These are phyloP conservation scores for Coenonympha glycerion DNA, from an alignment of 2,888 invertebrate species.

Conservation along the genomic window DNA sequence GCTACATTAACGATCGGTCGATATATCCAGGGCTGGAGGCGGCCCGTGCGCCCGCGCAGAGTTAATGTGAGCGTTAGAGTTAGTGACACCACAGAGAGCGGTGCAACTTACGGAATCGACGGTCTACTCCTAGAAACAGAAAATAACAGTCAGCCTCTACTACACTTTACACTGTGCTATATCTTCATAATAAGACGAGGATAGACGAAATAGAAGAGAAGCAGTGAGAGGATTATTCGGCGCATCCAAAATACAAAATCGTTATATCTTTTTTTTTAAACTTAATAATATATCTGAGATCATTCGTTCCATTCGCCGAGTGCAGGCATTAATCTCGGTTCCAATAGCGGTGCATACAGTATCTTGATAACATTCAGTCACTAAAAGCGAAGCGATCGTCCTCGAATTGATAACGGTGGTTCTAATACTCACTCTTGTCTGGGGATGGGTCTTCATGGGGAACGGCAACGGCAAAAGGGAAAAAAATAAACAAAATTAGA, in stretches of 20 bases:
- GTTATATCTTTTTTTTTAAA: conserved; percentile 33
- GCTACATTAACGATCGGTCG: conserved; percentile 44
- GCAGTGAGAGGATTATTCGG: conserved; percentile 61
- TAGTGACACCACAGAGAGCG: conserved; percentile 76
- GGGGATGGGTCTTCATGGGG: conserved; percentile 78
- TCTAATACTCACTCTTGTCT: conserved; percentile 79
- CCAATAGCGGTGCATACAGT: conserved; percentile 51
- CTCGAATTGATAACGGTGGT: conserved; percentile 33
- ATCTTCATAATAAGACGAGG: conserved; percentile 42
- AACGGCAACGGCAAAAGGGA: conserved; percentile 54
- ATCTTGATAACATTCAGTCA: conserved; percentile 45
- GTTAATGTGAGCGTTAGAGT: conserved; percentile 66
- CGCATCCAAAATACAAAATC: conserved; percentile 60
- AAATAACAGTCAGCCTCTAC: conserved; percentile 75
- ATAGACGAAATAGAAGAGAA: conserved; percentile 42
- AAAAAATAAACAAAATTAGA: conserved; percentile 56
- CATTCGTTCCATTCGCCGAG: conserved; percentile 32
- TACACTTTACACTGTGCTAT: conserved; percentile 44
- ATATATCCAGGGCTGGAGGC: conserved; percentile 42
- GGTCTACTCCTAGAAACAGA: conserved; percentile 78
- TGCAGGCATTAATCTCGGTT: conserved; percentile 39
- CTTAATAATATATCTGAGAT: conserved; percentile 32
- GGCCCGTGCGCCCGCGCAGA: conserved; percentile 62
- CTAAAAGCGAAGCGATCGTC: conserved; percentile 59
- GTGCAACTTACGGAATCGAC: conserved; percentile 76